Base-by-base conservation (phyloP, 2,113 vertebrate species). In the Caracal caracal region DNA sequence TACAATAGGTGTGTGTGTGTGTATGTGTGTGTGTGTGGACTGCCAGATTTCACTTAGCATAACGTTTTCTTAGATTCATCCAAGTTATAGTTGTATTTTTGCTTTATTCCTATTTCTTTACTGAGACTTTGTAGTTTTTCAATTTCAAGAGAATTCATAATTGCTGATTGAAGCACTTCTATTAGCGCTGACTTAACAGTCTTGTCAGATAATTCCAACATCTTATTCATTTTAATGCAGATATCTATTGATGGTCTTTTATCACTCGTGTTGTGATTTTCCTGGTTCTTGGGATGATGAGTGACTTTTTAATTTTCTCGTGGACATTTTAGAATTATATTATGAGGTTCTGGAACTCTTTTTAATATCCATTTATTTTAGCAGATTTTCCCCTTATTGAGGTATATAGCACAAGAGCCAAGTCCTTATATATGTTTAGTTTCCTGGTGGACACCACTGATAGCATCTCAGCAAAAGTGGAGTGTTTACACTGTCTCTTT, bases 51-150 rank as follows among this genome's bases (percentile, higher is more conserved):
- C n/a, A 87, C 37, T 79, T 56, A 59, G 65, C 19, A 28, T 51
- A 79, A 15, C 56, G 5, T 37, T 76, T 86, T 93, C 75, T 93
- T 51, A 81, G 4, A 10, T 85, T 95, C 10, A 51, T 76, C n/a
- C 40, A 65, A 30, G 20, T 28, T 82, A 19, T 43, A 68, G 24
- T 75, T 71, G 24, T 35, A 13, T 80, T 82, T 70, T 89, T 65
- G 66, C 68, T 66, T 87, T n/a, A 87, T 91, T 90, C 35, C 16
- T 28, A 2, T 93, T 89, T 82, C 33, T 96, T 96, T 22, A 33
- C 24, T 59, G 43, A 76, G 24, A 63, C 93, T 70, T 87, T 93
- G 10, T 83, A 93, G 33, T n/a, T 95, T 96, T 95, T 91, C 53
- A 49, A 0, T 83, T 87, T 93, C 49, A 37, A 95, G 63, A 87